Evolutionary conservation across 1,140 invertebrate genomes (phyloP), one percentile per base, ranked within the genome.

Genomic region (Philotrypesis tridentata): DNA sequence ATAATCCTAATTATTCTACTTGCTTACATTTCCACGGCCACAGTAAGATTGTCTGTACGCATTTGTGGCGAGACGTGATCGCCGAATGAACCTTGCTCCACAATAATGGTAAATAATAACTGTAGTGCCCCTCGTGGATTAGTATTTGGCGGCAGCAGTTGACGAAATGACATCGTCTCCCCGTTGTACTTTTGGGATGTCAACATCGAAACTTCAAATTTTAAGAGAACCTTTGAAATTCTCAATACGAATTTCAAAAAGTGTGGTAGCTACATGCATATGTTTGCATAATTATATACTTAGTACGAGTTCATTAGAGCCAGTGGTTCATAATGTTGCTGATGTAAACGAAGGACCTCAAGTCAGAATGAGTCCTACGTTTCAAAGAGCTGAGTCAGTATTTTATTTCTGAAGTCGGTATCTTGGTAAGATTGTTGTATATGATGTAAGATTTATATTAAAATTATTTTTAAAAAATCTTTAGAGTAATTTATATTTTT

Each of bases 141-240:
- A n/a, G n/a, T n/a, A n/a, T n/a, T n/a, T n/a, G n/a, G n/a, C n/a
- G n/a, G n/a, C n/a, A n/a, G n/a, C n/a, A n/a, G n/a, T n/a, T n/a
- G n/a, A n/a, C n/a, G n/a, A n/a, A n/a, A n/a, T n/a, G n/a, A n/a
- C n/a, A n/a, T n/a, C n/a, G n/a, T n/a, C n/a, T n/a, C n/a, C n/a
- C n/a, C n/a, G n/a, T n/a, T 27, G 85, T 88, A 65, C 88, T 88
- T 48, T 83, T 90, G 72, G 82, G 89, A 70, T 88, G 90, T 73
- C 92, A 92, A 86, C 86, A 14, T 43, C 85, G 8, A 82, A 84
- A 74, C 91, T 88, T 85, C 33, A 87, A 68, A 84, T 91, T 43
- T 90, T 91, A 79, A 82, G 86, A 21, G 86, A 70, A 37, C 73
- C 88, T 55, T 87, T 92, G n/a, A 84, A 90, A 81, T 77, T 86